Conservation (phyloP, 2,888 invertebrate species). For the Entomobrya proxima region DNA sequence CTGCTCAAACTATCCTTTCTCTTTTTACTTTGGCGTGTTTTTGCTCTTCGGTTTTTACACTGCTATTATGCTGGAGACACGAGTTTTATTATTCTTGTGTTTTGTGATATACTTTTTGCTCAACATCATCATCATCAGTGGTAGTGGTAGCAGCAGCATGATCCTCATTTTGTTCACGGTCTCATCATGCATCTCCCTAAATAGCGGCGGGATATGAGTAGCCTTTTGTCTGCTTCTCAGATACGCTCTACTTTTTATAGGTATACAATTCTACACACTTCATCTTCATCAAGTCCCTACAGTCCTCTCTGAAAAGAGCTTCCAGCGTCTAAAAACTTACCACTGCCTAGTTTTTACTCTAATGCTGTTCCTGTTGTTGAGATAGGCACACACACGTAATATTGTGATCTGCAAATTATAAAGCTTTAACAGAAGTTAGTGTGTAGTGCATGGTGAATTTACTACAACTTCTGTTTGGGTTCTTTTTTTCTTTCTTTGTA, state of each 20-base stretch:
- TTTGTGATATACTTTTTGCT: slow-evolving; percentile 10
- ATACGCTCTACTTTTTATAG: background rate
- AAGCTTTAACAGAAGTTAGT: background rate
- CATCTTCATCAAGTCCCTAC: slow-evolving; percentile 11
- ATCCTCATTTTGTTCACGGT: background rate
- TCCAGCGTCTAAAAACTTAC: background rate
- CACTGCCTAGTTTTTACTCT: too few species aligned
- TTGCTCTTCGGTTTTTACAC: slow-evolving; percentile 39
- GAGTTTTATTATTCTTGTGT: slow-evolving; percentile 54
- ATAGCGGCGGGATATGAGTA: background rate
- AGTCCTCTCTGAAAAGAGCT: background rate
- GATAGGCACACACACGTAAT: background rate
- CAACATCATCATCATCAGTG: slow-evolving; percentile 2
- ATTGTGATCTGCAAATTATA: slow-evolving; percentile 6
- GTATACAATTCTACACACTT: background rate
- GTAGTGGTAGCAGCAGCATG: too few species aligned
- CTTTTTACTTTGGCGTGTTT: background rate
- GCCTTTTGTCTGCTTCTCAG: background rate
- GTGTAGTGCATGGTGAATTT: background rate
- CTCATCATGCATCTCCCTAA: background rate
- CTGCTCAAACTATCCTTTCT: background rate
- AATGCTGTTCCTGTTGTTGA: background rate
- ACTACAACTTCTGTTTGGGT: background rate
- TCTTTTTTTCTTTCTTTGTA: background rate
- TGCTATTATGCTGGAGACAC: slow-evolving; percentile 53